Evolutionary conservation across 2,888 invertebrate genomes (phyloP), one percentile per base, ranked within the genome.

Genomic region (Polyommatus icarus): DNA sequence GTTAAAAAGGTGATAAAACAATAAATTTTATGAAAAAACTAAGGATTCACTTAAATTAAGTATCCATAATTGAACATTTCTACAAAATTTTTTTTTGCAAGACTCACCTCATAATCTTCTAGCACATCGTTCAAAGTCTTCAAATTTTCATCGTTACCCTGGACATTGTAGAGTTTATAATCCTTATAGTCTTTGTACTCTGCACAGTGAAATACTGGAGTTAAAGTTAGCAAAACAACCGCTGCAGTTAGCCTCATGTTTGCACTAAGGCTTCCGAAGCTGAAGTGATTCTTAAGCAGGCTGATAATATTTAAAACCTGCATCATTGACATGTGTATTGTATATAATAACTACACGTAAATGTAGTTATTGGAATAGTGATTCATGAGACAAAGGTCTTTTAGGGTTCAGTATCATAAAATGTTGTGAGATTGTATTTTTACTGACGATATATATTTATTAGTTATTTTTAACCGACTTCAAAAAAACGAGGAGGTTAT

Each of bases 51-150:
- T 40, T 40, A 8, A 40, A 40, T 40, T 40, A 40, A 40, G 10
- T 40, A 40, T 2, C 8, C 40, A 40, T 40, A 8, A 40, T 40
- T 1, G 40, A 40, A 40, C 10, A 40, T 40, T 10, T 40, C 40
- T 40, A 40, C 40, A 40, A 1, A 40, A 40, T 40, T 6, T 36
- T 32, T 3, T 32, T 32, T 7, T 36, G 36, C 36, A 36, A 36
- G 18, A 67, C 88, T 89, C 80, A 90, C 89, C 80, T 85, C 82
- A 76, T 83, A 79, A 7, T 82, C 77, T 40, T 78, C n/a, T 57
- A 82, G 71, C 15, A 50, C 20, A 15, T 73, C 77, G 76, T 76
- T 78, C 8, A 83, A 78, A 40, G 76, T 79, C 36, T 79, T 78
- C 59, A 83, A 20, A 8, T 71, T 78, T 2, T 57, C 71, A 36